Percentiles rank a stretch among this genome's conserved stretches.
Evolutionary conservation across 1,140 invertebrate species (phyloP).

Genomic region (Panagrolaimus sp.): DNA sequence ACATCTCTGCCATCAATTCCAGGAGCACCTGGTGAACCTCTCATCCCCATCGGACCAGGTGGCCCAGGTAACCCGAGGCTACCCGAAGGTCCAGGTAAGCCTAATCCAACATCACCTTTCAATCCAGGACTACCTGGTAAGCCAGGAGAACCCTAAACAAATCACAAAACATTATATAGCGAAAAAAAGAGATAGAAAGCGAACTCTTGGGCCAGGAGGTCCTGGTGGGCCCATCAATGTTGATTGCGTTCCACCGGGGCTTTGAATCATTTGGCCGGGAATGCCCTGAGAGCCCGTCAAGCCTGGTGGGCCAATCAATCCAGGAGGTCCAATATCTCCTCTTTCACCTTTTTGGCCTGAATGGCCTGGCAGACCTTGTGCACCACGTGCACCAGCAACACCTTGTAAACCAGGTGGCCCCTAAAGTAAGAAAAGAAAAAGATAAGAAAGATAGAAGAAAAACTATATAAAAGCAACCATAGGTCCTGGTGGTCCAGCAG

Average conservation of each 20-base stretch:
- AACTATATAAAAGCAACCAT: slow-evolving; percentile 7
- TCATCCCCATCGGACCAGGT: slow-evolving; percentile 47
- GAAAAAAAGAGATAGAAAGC: background rate
- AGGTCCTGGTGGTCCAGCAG: slow-evolving; percentile 32
- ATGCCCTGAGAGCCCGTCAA: slow-evolving; percentile 39
- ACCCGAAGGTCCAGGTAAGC: slow-evolving; percentile 30
- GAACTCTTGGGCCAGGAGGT: slow-evolving; percentile 19
- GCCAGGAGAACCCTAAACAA: too few species aligned
- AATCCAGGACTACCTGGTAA: slow-evolving; percentile 37
- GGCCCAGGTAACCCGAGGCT: slow-evolving; percentile 38
- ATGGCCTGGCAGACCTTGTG: slow-evolving; percentile 48
- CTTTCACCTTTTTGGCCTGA: slow-evolving; percentile 49
- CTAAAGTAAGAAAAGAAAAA: slow-evolving; percentile 11
- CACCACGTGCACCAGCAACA: slow-evolving; percentile 30
- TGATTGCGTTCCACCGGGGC: background rate
- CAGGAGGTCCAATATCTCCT: slow-evolving; percentile 50
- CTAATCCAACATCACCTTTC: slow-evolving; percentile 23
- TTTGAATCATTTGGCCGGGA: slow-evolving; percentile 11
- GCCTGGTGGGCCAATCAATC: slow-evolving; percentile 38
- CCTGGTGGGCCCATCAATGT: slow-evolving; percentile 19
- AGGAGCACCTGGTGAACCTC: slow-evolving; percentile 38
- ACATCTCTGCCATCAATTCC: slow-evolving; percentile 14
- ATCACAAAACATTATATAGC: background rate
- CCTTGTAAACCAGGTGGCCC: slow-evolving; percentile 19
- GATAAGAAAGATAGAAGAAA: background rate